Evolutionary conservation across 2,888 invertebrate genomes (phyloP).

Genomic region (Myopa testacea): DNA sequence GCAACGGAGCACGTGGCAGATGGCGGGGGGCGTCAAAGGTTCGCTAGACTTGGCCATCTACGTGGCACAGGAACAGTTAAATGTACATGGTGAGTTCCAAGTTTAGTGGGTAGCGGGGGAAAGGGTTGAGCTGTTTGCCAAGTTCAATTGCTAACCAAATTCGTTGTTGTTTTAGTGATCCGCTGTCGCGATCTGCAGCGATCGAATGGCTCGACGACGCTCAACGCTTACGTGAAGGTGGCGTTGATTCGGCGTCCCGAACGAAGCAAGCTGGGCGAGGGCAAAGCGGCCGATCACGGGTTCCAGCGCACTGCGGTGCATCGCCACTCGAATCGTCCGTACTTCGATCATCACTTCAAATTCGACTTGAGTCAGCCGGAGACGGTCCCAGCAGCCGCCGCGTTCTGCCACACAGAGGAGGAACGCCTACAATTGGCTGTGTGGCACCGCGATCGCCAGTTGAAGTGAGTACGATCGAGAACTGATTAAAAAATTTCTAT

Average conservation of each 20-base stretch:
- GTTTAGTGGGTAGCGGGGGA: constrained; percentile 33
- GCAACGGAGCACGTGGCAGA: constrained; percentile 40
- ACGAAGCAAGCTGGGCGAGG: neutral
- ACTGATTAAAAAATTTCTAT: neutral
- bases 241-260: constrained; percentile 51
- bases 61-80: constrained; percentile 72
- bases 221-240: constrained; percentile 87
- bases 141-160: no score
- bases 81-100: constrained; percentile 77
- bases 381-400: neutral
- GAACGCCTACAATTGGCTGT: constrained; percentile 80
- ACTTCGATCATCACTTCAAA: constrained; percentile 82
- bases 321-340: constrained; percentile 80
- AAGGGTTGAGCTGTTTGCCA: neutral
- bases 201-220: constrained; percentile 73
- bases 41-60: constrained; percentile 76
- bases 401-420: constrained; percentile 33
- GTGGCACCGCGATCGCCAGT: constrained; percentile 86
- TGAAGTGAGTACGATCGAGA: constrained; percentile 75
- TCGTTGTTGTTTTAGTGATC: constrained; percentile 74
- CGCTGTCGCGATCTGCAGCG: constrained; percentile 81
- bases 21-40: constrained; percentile 67
- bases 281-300: constrained; percentile 64
- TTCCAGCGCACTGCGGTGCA: constrained; percentile 86
- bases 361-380: constrained; percentile 69